phyloP scores from a whole-genome alignment of 1,140 invertebrate genomes.

The Zelostemma sp. region DNA sequence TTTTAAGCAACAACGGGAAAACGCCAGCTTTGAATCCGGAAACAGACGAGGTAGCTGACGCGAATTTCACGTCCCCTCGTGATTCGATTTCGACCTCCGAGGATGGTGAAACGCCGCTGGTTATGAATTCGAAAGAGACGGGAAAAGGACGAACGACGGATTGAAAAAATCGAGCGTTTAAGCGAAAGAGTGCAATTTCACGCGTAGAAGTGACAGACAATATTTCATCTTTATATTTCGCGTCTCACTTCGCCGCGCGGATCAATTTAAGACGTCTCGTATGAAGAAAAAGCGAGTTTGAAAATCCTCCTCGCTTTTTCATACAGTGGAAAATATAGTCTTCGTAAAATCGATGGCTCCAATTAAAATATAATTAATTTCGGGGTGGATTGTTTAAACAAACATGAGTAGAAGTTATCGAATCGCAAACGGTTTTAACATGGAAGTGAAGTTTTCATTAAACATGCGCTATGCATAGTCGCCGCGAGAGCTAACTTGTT shows the following conservation, averaged over 20 bases:
- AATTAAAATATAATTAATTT: neutral
- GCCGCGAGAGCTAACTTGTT: slow-evolving; percentile 26
- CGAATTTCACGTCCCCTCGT: slow-evolving; percentile 26
- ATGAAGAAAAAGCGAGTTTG: slow-evolving; percentile 5
- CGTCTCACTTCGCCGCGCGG: slow-evolving; percentile 19
- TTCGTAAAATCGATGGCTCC: neutral
- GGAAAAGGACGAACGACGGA: neutral
- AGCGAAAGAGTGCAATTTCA: no score
- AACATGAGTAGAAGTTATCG: neutral
- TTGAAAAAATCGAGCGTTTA: neutral
- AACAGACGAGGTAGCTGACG: slow-evolving; percentile 21
- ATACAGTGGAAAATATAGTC: neutral
- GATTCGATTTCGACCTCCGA: slow-evolving; percentile 27
- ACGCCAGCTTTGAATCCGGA: slow-evolving; percentile 31
- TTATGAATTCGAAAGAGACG: slow-evolving; percentile 28
- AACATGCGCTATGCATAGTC: neutral
- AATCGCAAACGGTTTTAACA: neutral
- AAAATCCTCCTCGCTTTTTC: slow-evolving; percentile 5
- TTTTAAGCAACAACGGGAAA: slow-evolving; percentile 48
- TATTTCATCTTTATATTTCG: slow-evolving; percentile 34
- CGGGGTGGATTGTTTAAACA: no score
- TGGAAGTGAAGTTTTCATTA: neutral
- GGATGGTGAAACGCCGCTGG: slow-evolving; percentile 3
- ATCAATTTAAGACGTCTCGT: slow-evolving; percentile 26
- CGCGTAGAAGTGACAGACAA: slow-evolving; percentile 4